Evolutionary conservation across 2,113 vertebrate genomes (phyloP).

Genomic region (Oryzias woworae): DNA sequence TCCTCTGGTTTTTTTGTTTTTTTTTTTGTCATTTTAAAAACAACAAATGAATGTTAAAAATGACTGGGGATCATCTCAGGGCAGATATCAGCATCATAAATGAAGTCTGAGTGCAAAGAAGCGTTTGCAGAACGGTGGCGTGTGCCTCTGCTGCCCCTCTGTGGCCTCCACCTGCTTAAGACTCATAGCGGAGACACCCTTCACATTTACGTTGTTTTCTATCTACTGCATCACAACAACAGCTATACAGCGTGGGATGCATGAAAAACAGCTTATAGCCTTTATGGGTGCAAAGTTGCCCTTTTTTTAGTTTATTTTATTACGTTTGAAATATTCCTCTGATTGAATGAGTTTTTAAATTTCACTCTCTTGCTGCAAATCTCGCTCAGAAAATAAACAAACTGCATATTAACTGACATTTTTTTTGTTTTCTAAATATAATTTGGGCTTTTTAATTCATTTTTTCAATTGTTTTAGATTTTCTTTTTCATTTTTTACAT

Average conservation of each 20-base stretch:
- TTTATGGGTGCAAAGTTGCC: no score
- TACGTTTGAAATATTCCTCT: no score
- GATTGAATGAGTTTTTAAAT: no score
- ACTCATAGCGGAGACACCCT: not conserved
- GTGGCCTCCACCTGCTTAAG: slow-evolving; percentile 42
- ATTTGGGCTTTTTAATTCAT: no score
- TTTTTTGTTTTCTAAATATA: no score
- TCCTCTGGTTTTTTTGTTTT: slow-evolving; percentile 37
- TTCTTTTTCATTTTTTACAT: no score
- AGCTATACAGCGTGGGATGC: not conserved
- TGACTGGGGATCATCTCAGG: slow-evolving; percentile 31
- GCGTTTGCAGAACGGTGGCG: slow-evolving; percentile 15
- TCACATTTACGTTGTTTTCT: slow-evolving; percentile 20
- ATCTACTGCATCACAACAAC: slow-evolving; percentile 32
- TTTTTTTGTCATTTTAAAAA: not conserved
- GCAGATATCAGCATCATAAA: slow-evolving; percentile 58
- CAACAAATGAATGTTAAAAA: not conserved
- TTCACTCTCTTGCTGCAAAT: no score
- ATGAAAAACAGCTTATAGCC: no score
- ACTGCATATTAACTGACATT: no score
- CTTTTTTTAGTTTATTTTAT: no score
- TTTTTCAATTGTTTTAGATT: no score
- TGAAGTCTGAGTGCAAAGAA: slow-evolving; percentile 30
- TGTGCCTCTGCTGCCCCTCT: slow-evolving; percentile 68
- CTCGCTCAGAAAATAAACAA: no score